Evolutionary conservation across 2,113 vertebrate species (phyloP).

Genomic region (Pithys albifrons): DNA sequence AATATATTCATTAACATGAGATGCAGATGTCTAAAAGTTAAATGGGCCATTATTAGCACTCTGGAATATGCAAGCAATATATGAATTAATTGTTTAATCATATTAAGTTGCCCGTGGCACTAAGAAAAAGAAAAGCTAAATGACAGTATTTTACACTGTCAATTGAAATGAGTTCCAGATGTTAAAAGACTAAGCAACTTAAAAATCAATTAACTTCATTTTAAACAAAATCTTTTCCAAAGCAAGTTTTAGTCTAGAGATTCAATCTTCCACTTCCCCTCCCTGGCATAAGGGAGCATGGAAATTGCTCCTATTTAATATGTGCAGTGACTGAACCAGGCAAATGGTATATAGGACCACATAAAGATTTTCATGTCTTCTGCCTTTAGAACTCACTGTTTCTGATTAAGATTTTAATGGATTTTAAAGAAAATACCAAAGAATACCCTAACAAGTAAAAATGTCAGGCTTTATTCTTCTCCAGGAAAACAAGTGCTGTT

Average conservation of each 20-base stretch:
- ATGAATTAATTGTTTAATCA: neutral
- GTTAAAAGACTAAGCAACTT: conserved; percentile 26
- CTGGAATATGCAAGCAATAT: neutral
- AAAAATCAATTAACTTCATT: neutral
- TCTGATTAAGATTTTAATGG: neutral
- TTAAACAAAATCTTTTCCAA: conserved; percentile 16
- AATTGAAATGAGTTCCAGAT: conserved; percentile 15
- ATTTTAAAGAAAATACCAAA: neutral
- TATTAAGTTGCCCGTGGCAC: neutral
- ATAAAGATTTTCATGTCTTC: neutral
- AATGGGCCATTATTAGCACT: neutral
- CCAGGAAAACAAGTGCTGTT: neutral
- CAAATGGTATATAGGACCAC: neutral
- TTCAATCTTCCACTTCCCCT: neutral
- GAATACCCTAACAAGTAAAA: neutral
- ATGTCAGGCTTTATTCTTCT: neutral
- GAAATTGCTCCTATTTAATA: neutral
- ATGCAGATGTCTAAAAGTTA: neutral
- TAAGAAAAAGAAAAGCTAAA: neutral
- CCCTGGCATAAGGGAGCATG: neutral
- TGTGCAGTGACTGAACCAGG: neutral
- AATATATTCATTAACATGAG: neutral
- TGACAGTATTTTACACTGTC: neutral
- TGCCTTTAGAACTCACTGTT: neutral
- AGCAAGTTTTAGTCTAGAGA: neutral